These are phyloP conservation scores for Spatula versicolor DNA, from an alignment of 2,797 vertebrate species.

Conservation along the genomic window DNA sequence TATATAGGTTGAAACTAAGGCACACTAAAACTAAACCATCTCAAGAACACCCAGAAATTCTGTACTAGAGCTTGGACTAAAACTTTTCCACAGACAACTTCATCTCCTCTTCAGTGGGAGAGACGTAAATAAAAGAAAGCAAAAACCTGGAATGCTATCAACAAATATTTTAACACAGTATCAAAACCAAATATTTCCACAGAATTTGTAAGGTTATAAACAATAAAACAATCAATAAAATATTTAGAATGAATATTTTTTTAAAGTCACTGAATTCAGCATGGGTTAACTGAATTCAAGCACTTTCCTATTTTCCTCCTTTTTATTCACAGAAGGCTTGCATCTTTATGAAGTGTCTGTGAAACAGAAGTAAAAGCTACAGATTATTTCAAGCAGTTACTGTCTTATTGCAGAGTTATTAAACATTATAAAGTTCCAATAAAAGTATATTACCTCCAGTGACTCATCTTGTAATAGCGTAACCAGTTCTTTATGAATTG, in stretches of 20 bases:
- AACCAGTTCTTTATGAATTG: conserved; percentile 92
- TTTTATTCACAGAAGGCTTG: not conserved
- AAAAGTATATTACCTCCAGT: conserved; percentile 86
- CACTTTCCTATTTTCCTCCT: not conserved
- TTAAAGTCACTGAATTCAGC: not conserved
- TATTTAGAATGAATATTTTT: not conserved
- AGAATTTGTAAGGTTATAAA: not conserved
- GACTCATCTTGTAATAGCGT: conserved; percentile 91
- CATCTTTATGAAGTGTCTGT: not conserved
- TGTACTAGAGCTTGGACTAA: not conserved
- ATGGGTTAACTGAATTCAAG: not conserved
- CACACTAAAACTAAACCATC: not conserved
- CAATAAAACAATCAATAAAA: not conserved
- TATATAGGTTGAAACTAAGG: not conserved
- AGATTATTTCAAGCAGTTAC: not conserved
- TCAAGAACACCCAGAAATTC: not conserved
- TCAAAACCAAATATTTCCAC: not conserved
- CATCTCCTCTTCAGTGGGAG: not conserved
- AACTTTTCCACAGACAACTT: not conserved
- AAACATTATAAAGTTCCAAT: conserved; percentile 31
- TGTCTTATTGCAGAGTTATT: not conserved
- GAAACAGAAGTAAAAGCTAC: conserved; percentile 9
- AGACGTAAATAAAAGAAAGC: conserved; percentile 1
- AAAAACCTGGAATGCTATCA: not conserved
- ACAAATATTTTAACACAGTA: not conserved